These are phyloP conservation scores for Dryas iulia DNA, from an alignment of 1,140 invertebrate genomes.

Conservation along the genomic window DNA sequence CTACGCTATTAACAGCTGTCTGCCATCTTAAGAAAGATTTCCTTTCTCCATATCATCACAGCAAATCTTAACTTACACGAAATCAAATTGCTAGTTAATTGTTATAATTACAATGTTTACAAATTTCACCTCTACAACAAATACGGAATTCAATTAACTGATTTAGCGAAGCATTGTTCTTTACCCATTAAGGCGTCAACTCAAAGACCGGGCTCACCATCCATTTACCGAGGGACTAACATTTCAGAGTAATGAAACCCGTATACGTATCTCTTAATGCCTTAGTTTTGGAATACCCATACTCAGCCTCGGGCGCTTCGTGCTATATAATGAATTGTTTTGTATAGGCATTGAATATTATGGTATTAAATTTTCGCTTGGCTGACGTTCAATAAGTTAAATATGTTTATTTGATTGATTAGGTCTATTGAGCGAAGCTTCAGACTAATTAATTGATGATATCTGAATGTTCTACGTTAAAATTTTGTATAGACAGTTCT, in stretches of 20 bases:
- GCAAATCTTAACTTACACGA: too few relatives aligned
- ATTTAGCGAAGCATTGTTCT: conserved; percentile 23
- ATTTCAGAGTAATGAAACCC: conserved; percentile 17
- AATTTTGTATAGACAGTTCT: too few relatives aligned
- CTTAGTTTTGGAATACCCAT: neutral
- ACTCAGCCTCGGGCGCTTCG: neutral
- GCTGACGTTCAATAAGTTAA: neutral
- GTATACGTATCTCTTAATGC: neutral
- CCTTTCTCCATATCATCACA: too few relatives aligned
- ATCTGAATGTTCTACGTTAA: too few relatives aligned
- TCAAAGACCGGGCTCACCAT: conserved; percentile 27
- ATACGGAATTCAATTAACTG: conserved; percentile 17
- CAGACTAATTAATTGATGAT: too few relatives aligned
- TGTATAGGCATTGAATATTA: neutral
- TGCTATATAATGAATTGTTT: neutral
- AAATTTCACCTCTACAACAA: too few relatives aligned
- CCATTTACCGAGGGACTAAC: conserved; percentile 22
- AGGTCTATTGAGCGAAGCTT: too few relatives aligned
- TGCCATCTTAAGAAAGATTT: too few relatives aligned
- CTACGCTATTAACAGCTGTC: too few relatives aligned
- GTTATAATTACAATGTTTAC: too few relatives aligned
- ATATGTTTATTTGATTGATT: neutral
- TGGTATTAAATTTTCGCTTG: neutral
- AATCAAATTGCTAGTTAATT: too few relatives aligned
- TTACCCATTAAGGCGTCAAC: conserved; percentile 25